Base-by-base conservation (phyloP, 2,888 invertebrate species). In the Pammene fasciana region DNA sequence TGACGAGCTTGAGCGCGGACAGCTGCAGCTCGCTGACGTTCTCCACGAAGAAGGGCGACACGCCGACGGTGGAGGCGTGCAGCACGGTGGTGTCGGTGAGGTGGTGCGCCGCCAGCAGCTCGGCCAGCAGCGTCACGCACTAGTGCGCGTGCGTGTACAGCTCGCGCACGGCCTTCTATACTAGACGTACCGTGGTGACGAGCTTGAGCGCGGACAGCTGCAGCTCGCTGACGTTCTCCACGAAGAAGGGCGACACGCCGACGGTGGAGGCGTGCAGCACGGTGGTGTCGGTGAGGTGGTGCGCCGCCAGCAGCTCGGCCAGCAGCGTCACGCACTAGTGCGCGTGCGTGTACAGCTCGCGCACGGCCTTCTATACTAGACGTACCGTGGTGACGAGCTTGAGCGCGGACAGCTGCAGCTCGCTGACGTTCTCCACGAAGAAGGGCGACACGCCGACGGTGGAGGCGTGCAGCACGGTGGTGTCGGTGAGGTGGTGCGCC, bases 31-130 rank as follows among this genome's bases (percentile, higher is more conserved):
- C 99, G 86, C 97, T 98, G 77, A 99, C 97, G 83, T 98, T 98
- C 90, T 99, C 99, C 10, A 99, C 99, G 92, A 99, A 99, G 92
- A 99, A 99, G 0, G 99, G 98, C 70, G 98, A 97, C 13, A 99
- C 97, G 16, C 99, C 98, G 78, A 99, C 94, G 0, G 99, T 97
- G 67, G 99, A 98, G 46, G 99, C 95, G 88, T 98, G 97, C 77
- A 99, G 94, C 70, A 98, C 97, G 59, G 98, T 97, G 41, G 98
- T 99, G 88, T 99, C 99, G 46, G 99, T 99, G 79, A 99, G 94
- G 77, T 97, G 95, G 90, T 99, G 99, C 78, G 98, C 97, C 76
- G 95, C 96, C 74, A 99, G 94, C 73, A 99, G 93, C 87, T 98
- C 98, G 13, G 97, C 96, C 61, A 99, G 93, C 75, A 97, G 93